Evolutionary conservation across 2,888 invertebrate genomes (phyloP).

Genomic region (Galerucella calmariensis): DNA sequence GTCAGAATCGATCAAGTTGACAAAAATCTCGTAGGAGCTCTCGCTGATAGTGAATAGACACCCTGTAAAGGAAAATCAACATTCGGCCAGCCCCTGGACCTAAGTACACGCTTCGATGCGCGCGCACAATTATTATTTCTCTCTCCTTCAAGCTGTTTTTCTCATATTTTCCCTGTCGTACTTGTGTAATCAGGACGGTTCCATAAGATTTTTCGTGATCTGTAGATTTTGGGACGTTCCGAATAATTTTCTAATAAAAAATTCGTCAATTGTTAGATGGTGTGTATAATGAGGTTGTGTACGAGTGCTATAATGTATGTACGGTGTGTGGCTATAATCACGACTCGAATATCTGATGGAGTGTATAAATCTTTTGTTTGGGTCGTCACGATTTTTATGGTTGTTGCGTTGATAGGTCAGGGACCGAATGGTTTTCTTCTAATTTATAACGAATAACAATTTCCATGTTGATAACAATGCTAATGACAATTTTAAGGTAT

Average conservation of each 20-base stretch:
- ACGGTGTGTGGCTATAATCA: conserved; percentile 1
- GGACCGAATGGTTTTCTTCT: conserved; percentile 6
- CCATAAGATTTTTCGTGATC: neutral
- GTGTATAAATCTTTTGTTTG: conserved; percentile 20
- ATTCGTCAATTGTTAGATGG: neutral
- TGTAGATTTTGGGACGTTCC: neutral
- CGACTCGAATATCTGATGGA: conserved; percentile 26
- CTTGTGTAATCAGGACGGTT: too few species aligned
- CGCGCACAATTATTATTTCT: too few species aligned
- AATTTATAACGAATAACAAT: conserved; percentile 2
- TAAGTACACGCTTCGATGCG: too few species aligned
- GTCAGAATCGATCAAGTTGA: too few species aligned
- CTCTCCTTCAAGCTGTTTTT: too few species aligned
- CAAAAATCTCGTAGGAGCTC: too few species aligned
- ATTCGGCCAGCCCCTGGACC: too few species aligned
- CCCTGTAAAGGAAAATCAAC: too few species aligned
- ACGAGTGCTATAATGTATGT: conserved; percentile 10
- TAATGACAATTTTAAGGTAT: neutral
- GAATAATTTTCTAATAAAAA: conserved; percentile 10
- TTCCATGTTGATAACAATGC: neutral
- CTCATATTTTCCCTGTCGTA: too few species aligned
- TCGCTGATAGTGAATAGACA: too few species aligned
- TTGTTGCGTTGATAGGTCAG: conserved; percentile 11
- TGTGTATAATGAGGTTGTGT: conserved; percentile 8
- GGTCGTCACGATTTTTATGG: conserved; percentile 23